Percentiles rank a stretch among this genome's conserved stretches.
phyloP scores from a whole-genome alignment of 2,113 vertebrate genomes.

The Picathartes gymnocephalus region DNA sequence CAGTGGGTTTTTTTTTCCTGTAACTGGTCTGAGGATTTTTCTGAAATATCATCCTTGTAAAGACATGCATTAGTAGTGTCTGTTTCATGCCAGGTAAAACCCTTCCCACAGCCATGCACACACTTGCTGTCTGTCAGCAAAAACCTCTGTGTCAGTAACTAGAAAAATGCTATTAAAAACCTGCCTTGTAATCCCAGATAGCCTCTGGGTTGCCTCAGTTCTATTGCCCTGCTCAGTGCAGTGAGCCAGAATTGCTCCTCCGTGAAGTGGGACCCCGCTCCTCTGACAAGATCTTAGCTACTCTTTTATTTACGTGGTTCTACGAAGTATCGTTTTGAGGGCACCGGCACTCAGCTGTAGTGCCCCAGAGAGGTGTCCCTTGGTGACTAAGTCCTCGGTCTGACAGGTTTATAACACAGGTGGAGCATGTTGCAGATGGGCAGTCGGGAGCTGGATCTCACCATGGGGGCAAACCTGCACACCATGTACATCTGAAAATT shows the following conservation, averaged over 20 bases:
- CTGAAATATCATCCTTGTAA: slow-evolving; percentile 30
- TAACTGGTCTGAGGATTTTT: not conserved
- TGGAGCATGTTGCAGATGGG: not conserved
- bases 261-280: rapidly evolving
- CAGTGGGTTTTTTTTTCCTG: not conserved
- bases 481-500: not conserved
- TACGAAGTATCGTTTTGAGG: not conserved
- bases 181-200: slow-evolving; percentile 28
- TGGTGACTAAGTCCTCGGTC: not conserved
- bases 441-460: not conserved
- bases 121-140: slow-evolving; percentile 60
- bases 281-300: not conserved
- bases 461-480: not conserved
- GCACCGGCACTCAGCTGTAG: not conserved
- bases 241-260: not conserved
- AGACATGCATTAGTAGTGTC: slow-evolving; percentile 28
- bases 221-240: not conserved
- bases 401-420: not conserved
- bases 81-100: slow-evolving; percentile 39
- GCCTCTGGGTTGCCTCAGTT: slow-evolving; percentile 31
- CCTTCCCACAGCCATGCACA: slow-evolving; percentile 42
- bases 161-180: slow-evolving; percentile 58
- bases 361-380: not conserved
- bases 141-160: slow-evolving; percentile 52
- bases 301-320: not conserved